phyloP scores from a whole-genome alignment of 2,888 invertebrate genomes.

The Mesorhabditis belari region DNA sequence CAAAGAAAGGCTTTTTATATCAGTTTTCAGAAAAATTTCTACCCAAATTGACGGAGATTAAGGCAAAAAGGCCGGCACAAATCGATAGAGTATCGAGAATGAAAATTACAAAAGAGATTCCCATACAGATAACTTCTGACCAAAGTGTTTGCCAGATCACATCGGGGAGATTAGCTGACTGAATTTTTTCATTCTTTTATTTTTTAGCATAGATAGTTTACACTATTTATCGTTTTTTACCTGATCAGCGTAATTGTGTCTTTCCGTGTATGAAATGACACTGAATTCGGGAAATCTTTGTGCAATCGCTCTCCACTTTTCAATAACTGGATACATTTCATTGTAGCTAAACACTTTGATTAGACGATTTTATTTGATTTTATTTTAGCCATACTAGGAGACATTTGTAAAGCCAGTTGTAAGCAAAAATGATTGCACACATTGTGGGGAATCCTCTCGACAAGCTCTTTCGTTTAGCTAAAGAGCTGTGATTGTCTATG shows the following conservation, averaged over 20 bases:
- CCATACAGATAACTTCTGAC: slow-evolving; percentile 39
- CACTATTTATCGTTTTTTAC: slow-evolving; percentile 1
- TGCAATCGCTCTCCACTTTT: slow-evolving; percentile 31
- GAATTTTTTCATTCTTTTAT: neutral
- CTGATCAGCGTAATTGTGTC: slow-evolving; percentile 37
- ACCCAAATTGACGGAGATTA: slow-evolving; percentile 37
- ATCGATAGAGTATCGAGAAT: slow-evolving; percentile 35
- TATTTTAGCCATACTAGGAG: slow-evolving; percentile 7
- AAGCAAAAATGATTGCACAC: slow-evolving; percentile 30
- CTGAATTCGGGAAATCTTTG: slow-evolving; percentile 15
- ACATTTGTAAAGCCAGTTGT: slow-evolving; percentile 39
- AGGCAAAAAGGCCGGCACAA: slow-evolving; percentile 27
- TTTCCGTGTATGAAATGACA: slow-evolving; percentile 31
- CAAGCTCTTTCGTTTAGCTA: slow-evolving; percentile 19
- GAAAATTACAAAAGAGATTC: slow-evolving; percentile 27
- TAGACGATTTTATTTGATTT: neutral
- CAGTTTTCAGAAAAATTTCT: neutral
- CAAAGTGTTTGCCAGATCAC: slow-evolving; percentile 36
- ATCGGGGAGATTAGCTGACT: slow-evolving; percentile 25
- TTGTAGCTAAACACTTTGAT: slow-evolving; percentile 14
- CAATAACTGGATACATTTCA: slow-evolving; percentile 36
- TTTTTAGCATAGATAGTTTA: neutral
- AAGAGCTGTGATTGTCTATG: no score
- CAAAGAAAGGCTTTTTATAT: neutral
- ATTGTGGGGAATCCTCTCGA: slow-evolving; percentile 18